These are phyloP conservation scores for Ormyrus labotus DNA, from an alignment of 2,888 invertebrate species.

Conservation along the genomic window DNA sequence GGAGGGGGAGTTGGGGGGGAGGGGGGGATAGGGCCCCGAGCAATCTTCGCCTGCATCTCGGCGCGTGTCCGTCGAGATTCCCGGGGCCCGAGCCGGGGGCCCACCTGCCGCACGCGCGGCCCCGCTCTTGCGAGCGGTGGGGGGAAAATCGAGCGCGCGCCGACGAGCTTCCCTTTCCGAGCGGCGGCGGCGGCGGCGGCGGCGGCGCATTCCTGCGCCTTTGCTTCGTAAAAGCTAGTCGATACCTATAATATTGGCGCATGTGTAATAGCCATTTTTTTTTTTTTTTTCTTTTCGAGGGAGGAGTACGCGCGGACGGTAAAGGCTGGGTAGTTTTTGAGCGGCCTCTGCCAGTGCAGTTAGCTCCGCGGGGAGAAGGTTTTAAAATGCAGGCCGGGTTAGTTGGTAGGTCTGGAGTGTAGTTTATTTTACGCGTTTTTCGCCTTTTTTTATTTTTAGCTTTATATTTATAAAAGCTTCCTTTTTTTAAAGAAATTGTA, in stretches of 20 bases:
- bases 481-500: too few relatives aligned
- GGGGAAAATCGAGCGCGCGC: conserved; percentile 34
- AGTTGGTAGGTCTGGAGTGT: too few relatives aligned
- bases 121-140: conserved; percentile 25
- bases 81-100: conserved; percentile 62
- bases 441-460: too few relatives aligned
- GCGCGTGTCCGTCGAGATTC: conserved; percentile 74
- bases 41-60: conserved; percentile 73
- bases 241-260: conserved; percentile 25
- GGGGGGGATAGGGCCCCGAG: conserved; percentile 57
- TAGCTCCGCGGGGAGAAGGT: too few relatives aligned
- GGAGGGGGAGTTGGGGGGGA: conserved; percentile 59
- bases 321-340: too few relatives aligned
- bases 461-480: too few relatives aligned
- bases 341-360: too few relatives aligned
- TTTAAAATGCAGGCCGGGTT: too few relatives aligned
- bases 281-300: too few relatives aligned
- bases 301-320: too few relatives aligned
- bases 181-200: not conserved
- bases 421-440: too few relatives aligned
- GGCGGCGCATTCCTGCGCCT: not conserved
- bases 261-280: not conserved
- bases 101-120: conserved; percentile 66
- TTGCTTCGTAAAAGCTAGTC: not conserved
- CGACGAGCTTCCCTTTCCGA: conserved; percentile 31